Conservation (phyloP, 2,797 vertebrate genomes). For the Sphenodon punctatus region DNA sequence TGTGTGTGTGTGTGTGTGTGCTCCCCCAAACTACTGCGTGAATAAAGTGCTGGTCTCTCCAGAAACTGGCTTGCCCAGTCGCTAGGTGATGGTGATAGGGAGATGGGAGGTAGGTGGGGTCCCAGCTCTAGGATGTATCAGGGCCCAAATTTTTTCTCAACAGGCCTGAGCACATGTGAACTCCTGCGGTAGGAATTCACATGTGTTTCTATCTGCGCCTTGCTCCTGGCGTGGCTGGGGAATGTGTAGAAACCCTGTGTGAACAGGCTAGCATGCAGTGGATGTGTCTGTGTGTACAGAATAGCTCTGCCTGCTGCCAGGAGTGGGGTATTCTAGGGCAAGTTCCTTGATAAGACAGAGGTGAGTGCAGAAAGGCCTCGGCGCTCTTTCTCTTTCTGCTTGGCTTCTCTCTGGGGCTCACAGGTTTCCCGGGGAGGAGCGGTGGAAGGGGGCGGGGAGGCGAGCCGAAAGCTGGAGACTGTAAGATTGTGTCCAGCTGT, state of each 20-base stretch:
- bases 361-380: background rate
- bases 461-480: conserved; percentile 44
- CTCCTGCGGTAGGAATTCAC: too few species aligned
- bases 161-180: too few species aligned
- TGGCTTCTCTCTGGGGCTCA: accelerated
- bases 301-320: accelerated
- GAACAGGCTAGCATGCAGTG: background rate
- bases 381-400: background rate
- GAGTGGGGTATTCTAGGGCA: accelerated
- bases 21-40: too few species aligned
- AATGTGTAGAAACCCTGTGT: too few species aligned
- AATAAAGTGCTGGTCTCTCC: too few species aligned
- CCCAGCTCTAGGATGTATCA: too few species aligned
- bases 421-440: accelerated
- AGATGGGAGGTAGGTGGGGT: too few species aligned
- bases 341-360: accelerated
- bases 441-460: background rate
- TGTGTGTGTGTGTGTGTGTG: background rate
- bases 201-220: too few species aligned
- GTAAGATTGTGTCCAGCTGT: conserved; percentile 59
- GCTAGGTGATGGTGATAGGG: too few species aligned
- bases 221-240: too few species aligned
- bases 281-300: accelerated
- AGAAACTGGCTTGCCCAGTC: too few species aligned
- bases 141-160: too few species aligned